Conservation (phyloP, 2,113 vertebrate genomes). For the Aspidoscelis tigris region DNA sequence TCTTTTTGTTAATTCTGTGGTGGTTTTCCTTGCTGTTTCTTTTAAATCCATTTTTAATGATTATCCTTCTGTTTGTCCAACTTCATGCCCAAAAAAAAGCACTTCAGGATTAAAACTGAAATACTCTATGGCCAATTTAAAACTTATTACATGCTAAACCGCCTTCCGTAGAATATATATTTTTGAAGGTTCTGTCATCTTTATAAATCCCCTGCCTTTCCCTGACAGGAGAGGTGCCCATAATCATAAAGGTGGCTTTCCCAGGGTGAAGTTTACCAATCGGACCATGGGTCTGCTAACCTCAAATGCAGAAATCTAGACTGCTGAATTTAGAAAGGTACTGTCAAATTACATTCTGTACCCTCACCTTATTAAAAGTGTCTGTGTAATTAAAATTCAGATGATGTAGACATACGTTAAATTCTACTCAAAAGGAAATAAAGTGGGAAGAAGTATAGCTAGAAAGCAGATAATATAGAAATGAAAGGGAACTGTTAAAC, state of each 20-base stretch:
- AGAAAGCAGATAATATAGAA: not conserved
- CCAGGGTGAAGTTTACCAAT: too few species aligned
- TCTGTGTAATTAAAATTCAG: not conserved
- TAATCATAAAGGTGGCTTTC: too few species aligned
- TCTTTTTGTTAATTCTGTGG: not conserved
- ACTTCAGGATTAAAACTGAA: not conserved
- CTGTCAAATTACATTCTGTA: slow-evolving; percentile 3
- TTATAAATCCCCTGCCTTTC: too few species aligned
- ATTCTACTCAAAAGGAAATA: not conserved
- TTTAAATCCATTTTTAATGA: slow-evolving; percentile 42
- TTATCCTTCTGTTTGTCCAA: slow-evolving; percentile 23
- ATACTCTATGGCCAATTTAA: not conserved
- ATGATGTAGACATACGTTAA: too few species aligned
- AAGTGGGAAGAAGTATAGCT: not conserved
- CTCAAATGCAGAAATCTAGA: too few species aligned
- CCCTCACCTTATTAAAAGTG: not conserved
- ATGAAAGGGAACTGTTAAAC: not conserved
- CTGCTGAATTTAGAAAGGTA: slow-evolving; percentile 13
- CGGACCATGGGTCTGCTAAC: too few species aligned
- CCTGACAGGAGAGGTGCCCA: too few species aligned
- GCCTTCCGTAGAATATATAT: not conserved
- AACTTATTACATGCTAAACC: slow-evolving; percentile 3
- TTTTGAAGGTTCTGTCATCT: not conserved
- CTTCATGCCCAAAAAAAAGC: slow-evolving; percentile 20
- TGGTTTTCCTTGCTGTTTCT: slow-evolving; percentile 33